Evolutionary conservation across 2,113 vertebrate species (phyloP).

Genomic region (Takifugu flavidus): DNA sequence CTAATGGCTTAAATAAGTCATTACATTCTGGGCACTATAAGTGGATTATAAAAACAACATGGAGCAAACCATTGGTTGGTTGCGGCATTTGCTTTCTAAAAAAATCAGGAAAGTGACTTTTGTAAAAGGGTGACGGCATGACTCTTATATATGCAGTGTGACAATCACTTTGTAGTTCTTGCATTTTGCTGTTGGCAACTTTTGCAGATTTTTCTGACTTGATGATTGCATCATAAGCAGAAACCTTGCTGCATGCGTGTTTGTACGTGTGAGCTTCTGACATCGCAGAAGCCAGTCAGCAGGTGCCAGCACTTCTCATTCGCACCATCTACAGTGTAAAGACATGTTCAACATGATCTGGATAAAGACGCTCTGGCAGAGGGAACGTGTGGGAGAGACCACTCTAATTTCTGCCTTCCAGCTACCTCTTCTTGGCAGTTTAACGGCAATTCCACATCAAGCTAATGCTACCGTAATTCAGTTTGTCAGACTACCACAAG

Average conservation of each 20-base stretch:
- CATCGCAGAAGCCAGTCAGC: conserved; percentile 58
- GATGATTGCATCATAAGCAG: conserved; percentile 63
- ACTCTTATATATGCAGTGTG: too few species aligned
- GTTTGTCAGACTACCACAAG: conserved; percentile 45
- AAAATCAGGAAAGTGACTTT: too few species aligned
- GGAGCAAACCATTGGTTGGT: too few species aligned
- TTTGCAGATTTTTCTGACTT: conserved; percentile 55
- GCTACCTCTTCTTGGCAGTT: conserved; percentile 51
- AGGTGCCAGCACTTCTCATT: conserved; percentile 70
- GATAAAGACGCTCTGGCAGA: conserved; percentile 48
- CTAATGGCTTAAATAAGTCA: conserved; percentile 65
- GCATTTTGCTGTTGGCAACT: conserved; percentile 26
- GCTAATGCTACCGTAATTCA: conserved; percentile 47
- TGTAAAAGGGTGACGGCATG: too few species aligned
- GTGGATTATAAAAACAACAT: conserved; percentile 18
- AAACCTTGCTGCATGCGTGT: conserved; percentile 24
- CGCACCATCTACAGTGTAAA: conserved; percentile 54
- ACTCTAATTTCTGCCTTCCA: conserved; percentile 51
- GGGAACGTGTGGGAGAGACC: conserved; percentile 59
- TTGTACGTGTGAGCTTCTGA: conserved; percentile 52
- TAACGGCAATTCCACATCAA: conserved; percentile 38
- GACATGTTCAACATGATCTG: conserved; percentile 55
- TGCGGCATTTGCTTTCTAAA: too few species aligned
- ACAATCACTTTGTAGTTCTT: conserved; percentile 5
- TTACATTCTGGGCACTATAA: conserved; percentile 44